Conservation (phyloP, 2,888 invertebrate species). For the Mallateleia sp. region DNA sequence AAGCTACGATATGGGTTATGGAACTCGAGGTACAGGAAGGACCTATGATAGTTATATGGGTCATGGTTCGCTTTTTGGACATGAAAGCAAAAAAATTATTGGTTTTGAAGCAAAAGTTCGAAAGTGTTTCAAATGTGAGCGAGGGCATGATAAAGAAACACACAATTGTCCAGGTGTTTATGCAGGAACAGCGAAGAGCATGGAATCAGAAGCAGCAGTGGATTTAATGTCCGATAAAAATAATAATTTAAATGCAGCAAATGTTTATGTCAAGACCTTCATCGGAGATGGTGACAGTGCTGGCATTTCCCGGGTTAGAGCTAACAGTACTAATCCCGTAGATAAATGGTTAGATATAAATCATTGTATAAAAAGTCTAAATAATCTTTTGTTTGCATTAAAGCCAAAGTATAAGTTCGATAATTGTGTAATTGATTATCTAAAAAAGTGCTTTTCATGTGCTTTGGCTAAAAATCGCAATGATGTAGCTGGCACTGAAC, state of each 20-base stretch:
- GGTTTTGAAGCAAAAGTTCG: slow-evolving; percentile 66
- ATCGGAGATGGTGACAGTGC: slow-evolving; percentile 79
- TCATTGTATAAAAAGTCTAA: slow-evolving; percentile 52
- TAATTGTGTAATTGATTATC: slow-evolving; percentile 67
- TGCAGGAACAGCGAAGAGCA: slow-evolving; percentile 78
- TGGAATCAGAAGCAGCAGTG: slow-evolving; percentile 79
- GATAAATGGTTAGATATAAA: slow-evolving; percentile 50
- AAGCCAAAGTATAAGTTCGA: slow-evolving; percentile 53
- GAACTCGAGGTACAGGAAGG: slow-evolving; percentile 26
- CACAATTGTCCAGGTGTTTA: slow-evolving; percentile 76
- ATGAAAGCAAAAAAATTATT: slow-evolving; percentile 68
- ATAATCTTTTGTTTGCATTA: slow-evolving; percentile 59
- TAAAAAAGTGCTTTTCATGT: slow-evolving; percentile 78
- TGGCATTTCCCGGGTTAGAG: slow-evolving; percentile 72
- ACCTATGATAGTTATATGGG: slow-evolving; percentile 33
- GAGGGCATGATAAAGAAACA: slow-evolving; percentile 50
- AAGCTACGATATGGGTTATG: slow-evolving; percentile 38
- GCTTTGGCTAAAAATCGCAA: slow-evolving; percentile 49
- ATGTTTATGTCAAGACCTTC: no score
- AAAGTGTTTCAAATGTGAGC: slow-evolving; percentile 73
- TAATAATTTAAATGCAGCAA: slow-evolving; percentile 57
- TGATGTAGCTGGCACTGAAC: slow-evolving; percentile 47
- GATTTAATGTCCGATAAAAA: slow-evolving; percentile 67
- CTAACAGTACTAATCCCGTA: slow-evolving; percentile 35
- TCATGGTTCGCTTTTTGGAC: slow-evolving; percentile 28